Percentiles rank a stretch among this genome's conserved stretches.
These are phyloP conservation scores for Nyctibius grandis DNA, from an alignment of 2,797 vertebrate genomes.

Conservation along the genomic window DNA sequence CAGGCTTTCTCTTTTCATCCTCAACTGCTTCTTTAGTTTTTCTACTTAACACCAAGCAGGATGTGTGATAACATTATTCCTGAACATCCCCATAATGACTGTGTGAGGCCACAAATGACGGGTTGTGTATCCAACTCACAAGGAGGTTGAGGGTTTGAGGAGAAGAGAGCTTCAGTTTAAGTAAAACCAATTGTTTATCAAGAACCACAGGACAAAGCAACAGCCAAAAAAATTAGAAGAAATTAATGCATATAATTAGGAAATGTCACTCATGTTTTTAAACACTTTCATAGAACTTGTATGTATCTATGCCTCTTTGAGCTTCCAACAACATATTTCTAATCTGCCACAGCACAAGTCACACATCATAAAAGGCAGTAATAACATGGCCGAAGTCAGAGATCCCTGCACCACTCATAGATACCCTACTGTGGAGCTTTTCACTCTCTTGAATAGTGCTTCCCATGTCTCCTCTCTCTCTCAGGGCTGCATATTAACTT, in stretches of 20 bases:
- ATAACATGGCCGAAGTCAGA: neutral
- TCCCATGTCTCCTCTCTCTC: neutral
- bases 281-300: neutral
- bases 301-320: neutral
- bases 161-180: neutral
- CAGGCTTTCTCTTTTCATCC: neutral
- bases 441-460: neutral
- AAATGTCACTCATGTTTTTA: neutral
- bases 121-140: neutral
- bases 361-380: slow-evolving; percentile 25
- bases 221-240: neutral
- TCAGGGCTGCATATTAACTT: neutral
- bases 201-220: slow-evolving; percentile 10
- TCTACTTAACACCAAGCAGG: neutral
- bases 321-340: slow-evolving; percentile 7
- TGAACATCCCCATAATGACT: neutral
- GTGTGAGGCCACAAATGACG: neutral
- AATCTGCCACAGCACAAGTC: slow-evolving; percentile 25
- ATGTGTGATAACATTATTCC: neutral
- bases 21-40: neutral
- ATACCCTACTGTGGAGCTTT: neutral
- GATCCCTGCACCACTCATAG: neutral
- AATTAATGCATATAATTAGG: neutral
- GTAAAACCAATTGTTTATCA: slow-evolving; percentile 11
- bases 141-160: neutral